Percentiles rank a stretch among this genome's conserved stretches.
Evolutionary conservation across 2,797 vertebrate species (phyloP).

Genomic region (Bovichtus variegatus): DNA sequence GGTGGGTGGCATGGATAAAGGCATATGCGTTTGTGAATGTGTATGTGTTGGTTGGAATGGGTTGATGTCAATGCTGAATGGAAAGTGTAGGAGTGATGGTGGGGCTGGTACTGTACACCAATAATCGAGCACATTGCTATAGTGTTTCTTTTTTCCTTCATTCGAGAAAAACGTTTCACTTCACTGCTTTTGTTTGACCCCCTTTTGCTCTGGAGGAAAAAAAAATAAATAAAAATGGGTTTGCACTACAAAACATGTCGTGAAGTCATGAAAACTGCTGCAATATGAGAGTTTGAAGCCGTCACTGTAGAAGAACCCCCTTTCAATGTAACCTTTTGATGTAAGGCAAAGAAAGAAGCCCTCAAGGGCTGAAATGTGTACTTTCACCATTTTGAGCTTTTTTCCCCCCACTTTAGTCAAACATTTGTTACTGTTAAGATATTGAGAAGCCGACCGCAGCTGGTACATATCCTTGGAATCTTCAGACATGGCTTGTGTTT

Average conservation of each 20-base stretch:
- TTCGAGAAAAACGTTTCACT: slow-evolving; percentile 22
- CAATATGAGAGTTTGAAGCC: slow-evolving; percentile 26
- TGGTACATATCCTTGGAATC: not conserved
- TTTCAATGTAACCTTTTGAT: slow-evolving; percentile 33
- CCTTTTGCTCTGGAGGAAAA: slow-evolving; percentile 9
- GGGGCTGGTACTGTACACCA: not conserved
- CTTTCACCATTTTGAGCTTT: not conserved
- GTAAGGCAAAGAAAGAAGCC: slow-evolving; percentile 12
- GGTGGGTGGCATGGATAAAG: slow-evolving; percentile 74
- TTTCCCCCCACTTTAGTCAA: not conserved
- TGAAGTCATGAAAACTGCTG: slow-evolving; percentile 2
- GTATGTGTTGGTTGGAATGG: not conserved
- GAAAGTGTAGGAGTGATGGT: slow-evolving; percentile 10
- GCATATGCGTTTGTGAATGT: not conserved
- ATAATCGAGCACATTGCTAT: slow-evolving; percentile 1
- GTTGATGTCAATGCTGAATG: not conserved
- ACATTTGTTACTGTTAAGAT: not conserved
- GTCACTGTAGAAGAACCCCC: not conserved
- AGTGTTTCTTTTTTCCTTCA: slow-evolving; percentile 12
- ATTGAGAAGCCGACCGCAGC: not conserved
- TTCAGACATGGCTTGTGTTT: not conserved
- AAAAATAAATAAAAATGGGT: no score
- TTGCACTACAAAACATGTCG: slow-evolving; percentile 14
- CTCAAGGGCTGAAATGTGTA: not conserved
- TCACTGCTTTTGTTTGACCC: slow-evolving; percentile 20